Percentiles rank a stretch among this genome's conserved stretches.
phyloP scores from a whole-genome alignment of 2,888 invertebrate species.

The Agrotis ipsilon region DNA sequence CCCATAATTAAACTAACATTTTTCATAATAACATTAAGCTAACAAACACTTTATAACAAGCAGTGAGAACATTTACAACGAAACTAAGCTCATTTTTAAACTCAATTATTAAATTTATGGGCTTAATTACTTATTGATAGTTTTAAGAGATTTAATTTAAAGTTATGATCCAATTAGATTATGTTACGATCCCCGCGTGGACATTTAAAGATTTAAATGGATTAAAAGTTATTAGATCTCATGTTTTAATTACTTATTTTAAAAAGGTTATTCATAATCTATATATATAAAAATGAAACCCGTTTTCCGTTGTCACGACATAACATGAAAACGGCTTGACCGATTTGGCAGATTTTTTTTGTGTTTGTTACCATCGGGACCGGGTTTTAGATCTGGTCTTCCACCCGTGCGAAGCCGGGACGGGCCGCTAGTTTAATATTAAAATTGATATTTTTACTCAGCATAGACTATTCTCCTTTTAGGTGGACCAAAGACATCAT shows the following conservation, averaged over 20 bases:
- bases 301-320: too few species aligned
- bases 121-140: conserved; percentile 33
- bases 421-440: too few species aligned
- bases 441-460: too few species aligned
- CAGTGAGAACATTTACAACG: neutral
- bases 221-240: conserved; percentile 8
- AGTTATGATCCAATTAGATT: conserved; percentile 42
- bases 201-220: conserved; percentile 27
- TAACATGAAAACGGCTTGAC: too few species aligned
- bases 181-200: conserved; percentile 7
- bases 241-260: conserved; percentile 16
- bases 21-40: conserved; percentile 6
- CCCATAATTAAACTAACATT: too few species aligned
- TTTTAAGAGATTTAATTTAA: conserved; percentile 27
- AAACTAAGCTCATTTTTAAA: conserved; percentile 18
- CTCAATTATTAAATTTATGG: conserved; percentile 12
- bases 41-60: conserved; percentile 3
- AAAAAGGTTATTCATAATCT: neutral
- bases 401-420: too few species aligned
- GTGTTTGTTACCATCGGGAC: too few species aligned
- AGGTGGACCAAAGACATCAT: too few species aligned
- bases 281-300: too few species aligned
- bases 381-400: too few species aligned
- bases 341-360: too few species aligned
- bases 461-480: too few species aligned